Percentiles rank a stretch among this genome's conserved stretches.
Conservation (phyloP, 2,888 invertebrate species). For the Copidosoma aretas region DNA sequence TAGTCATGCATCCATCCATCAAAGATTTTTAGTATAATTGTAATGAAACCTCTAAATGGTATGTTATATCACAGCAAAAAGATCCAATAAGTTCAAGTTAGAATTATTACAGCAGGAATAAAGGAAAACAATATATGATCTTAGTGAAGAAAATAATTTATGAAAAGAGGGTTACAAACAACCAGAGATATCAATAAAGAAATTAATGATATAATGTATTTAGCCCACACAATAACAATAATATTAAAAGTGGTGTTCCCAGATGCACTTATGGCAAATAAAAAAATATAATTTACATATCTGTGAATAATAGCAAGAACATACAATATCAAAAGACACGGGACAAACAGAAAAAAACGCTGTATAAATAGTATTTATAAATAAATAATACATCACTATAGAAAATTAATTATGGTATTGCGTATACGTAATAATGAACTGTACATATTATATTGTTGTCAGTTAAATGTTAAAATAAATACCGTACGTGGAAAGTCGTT, state of each 20-base stretch:
- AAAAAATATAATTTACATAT: neutral
- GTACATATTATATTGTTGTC: slow-evolving; percentile 56
- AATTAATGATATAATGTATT: neutral
- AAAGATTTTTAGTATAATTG: slow-evolving; percentile 35
- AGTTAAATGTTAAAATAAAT: slow-evolving; percentile 61
- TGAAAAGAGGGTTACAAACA: neutral
- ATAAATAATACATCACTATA: slow-evolving; percentile 24
- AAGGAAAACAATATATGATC: slow-evolving; percentile 6
- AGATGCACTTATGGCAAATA: neutral
- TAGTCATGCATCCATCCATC: slow-evolving; percentile 35
- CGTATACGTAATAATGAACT: slow-evolving; percentile 36
- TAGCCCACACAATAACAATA: neutral
- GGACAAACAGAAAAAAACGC: neutral
- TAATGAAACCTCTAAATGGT: too few species aligned
- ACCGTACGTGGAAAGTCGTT: slow-evolving; percentile 48
- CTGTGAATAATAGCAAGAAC: neutral
- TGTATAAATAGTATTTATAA: neutral
- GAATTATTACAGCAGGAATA: too few species aligned
- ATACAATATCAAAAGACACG: neutral
- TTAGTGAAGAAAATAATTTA: neutral
- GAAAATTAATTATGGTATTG: slow-evolving; percentile 32
- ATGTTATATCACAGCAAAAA: too few species aligned
- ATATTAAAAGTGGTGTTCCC: neutral
- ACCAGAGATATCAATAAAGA: slow-evolving; percentile 44
- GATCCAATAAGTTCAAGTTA: too few species aligned